Percentiles rank a stretch among this genome's conserved stretches.
Conservation (phyloP, 2,113 vertebrate species). For the Cricetomys ansorgei region DNA sequence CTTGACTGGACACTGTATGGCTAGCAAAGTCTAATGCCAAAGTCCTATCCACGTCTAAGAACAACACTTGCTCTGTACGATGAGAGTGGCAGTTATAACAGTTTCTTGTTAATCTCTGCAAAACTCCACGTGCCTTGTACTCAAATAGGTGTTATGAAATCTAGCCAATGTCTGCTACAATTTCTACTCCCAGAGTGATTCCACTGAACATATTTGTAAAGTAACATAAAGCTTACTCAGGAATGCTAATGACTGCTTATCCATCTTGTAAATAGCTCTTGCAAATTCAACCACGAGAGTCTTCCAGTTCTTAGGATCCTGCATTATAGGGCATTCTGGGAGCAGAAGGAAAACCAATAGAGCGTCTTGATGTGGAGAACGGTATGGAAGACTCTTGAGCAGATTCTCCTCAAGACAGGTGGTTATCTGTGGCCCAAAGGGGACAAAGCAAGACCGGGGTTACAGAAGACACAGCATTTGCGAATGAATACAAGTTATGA, state of each 20-base stretch:
- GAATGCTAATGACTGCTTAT: not conserved
- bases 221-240: slow-evolving; percentile 67
- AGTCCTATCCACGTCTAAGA: not conserved
- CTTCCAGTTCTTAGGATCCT: not conserved
- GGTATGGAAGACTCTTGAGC: slow-evolving; percentile 57
- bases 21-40: not conserved
- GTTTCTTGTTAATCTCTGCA: not conserved
- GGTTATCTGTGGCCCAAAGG: slow-evolving; percentile 73
- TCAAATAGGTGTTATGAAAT: slow-evolving; percentile 10
- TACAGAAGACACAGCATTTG: not conserved
- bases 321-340: slow-evolving; percentile 76
- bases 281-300: slow-evolving; percentile 62
- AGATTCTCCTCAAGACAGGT: slow-evolving; percentile 57
- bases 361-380: slow-evolving; percentile 75
- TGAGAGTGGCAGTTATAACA: not conserved
- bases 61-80: not conserved
- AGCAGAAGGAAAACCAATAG: slow-evolving; percentile 80
- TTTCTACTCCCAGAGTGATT: slow-evolving; percentile 19
- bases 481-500: not conserved
- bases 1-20: not conserved
- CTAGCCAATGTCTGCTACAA: not conserved
- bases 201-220: not conserved
- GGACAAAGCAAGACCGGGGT: not conserved
- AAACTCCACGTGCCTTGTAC: not conserved
- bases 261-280: slow-evolving; percentile 67